A percentile compares a stretch with the other conserved stretches of the same genome.
Conservation (phyloP, 1,140 invertebrate species). For the Chrysoperla carnea region DNA sequence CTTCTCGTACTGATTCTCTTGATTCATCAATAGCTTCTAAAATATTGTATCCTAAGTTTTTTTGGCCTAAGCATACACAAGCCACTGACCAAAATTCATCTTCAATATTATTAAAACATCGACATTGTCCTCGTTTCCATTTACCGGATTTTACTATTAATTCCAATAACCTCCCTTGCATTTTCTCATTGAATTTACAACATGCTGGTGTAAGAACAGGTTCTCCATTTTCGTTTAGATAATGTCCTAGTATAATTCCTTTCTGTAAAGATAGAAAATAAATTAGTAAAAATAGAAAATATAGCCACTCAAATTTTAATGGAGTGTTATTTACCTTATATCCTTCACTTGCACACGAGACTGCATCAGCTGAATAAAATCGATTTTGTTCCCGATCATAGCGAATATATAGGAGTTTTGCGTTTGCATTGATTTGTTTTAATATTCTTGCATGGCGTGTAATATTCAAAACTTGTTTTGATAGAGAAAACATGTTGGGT, state of each 20-base stretch:
- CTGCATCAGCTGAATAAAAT: too few species aligned
- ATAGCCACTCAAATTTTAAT: too few species aligned
- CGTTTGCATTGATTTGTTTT: too few species aligned
- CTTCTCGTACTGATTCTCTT: conserved; percentile 41
- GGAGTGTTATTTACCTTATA: too few species aligned
- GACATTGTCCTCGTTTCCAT: not conserved
- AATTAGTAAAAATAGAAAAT: not conserved
- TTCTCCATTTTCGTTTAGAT: conserved; percentile 14
- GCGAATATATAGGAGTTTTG: too few species aligned
- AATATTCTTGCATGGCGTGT: too few species aligned
- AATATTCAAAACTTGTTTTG: too few species aligned
- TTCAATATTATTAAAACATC: conserved; percentile 41
- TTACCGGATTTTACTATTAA: not conserved
- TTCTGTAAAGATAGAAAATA: not conserved
- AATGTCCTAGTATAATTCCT: conserved; percentile 15
- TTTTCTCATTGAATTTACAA: conserved; percentile 12
- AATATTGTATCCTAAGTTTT: conserved; percentile 39
- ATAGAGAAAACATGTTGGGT: too few species aligned
- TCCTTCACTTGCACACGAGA: too few species aligned
- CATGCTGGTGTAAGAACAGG: conserved; percentile 13
- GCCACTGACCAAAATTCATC: conserved; percentile 41
- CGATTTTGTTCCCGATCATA: too few species aligned
- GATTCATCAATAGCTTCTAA: conserved; percentile 49
- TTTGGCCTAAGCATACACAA: conserved; percentile 45
- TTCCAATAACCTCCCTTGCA: not conserved